phyloP scores from a whole-genome alignment of 2,888 invertebrate species.

The Orchestes rusci region DNA sequence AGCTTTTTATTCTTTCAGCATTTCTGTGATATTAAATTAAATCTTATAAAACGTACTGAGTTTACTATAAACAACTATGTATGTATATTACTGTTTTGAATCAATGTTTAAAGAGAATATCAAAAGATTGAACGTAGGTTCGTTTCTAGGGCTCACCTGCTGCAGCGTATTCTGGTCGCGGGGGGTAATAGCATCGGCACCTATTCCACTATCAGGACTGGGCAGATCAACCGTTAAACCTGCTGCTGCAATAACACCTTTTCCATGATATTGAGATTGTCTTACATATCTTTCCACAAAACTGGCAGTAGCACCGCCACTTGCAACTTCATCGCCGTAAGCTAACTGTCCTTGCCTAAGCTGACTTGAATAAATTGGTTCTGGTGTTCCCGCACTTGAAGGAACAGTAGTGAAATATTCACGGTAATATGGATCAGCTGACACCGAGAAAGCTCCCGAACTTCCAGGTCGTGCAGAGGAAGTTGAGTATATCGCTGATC shows the following conservation, averaged over 20 bases:
- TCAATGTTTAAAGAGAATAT: too few species aligned
- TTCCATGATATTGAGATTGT: slow-evolving; percentile 55
- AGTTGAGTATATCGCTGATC: slow-evolving; percentile 41
- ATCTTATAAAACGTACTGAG: too few species aligned
- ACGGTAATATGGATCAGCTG: slow-evolving; percentile 72
- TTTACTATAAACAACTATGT: too few species aligned
- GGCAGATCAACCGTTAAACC: slow-evolving; percentile 90
- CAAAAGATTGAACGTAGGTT: too few species aligned
- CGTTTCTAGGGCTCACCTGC: slow-evolving; percentile 65
- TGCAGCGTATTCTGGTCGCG: slow-evolving; percentile 83
- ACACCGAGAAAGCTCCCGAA: slow-evolving; percentile 54
- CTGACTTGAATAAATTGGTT: slow-evolving; percentile 44
- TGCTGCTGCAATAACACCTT: slow-evolving; percentile 66
- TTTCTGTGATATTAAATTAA: too few species aligned
- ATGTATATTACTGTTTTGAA: too few species aligned
- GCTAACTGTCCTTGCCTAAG: slow-evolving; percentile 48
- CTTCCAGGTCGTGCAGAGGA: slow-evolving; percentile 38
- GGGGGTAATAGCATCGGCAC: slow-evolving; percentile 88
- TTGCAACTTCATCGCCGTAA: slow-evolving; percentile 49
- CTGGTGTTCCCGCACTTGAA: slow-evolving; percentile 51
- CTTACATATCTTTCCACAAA: slow-evolving; percentile 58
- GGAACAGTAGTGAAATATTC: slow-evolving; percentile 65
- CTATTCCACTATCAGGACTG: slow-evolving; percentile 93
- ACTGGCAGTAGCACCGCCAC: slow-evolving; percentile 53
- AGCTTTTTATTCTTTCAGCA: too few species aligned